phyloP scores from a whole-genome alignment of 2,888 invertebrate species.

The Lithophane leautieri region DNA sequence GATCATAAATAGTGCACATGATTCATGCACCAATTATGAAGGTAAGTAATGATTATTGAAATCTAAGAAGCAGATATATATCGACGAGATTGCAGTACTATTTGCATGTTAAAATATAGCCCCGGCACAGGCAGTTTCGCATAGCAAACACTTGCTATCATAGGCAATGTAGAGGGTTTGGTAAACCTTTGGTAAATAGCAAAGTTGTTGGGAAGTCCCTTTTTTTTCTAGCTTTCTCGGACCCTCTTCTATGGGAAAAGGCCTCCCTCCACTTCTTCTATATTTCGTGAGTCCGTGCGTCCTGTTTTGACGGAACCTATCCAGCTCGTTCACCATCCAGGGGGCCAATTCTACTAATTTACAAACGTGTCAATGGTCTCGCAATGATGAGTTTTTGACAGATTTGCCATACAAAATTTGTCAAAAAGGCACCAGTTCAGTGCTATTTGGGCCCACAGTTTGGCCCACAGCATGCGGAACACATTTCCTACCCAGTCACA shows the following conservation, averaged over 20 bases:
- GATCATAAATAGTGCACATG: constrained; percentile 34
- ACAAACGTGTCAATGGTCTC: too few species aligned
- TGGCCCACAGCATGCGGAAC: too few species aligned
- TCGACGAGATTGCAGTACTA: constrained; percentile 36
- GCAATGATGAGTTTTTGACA: too few species aligned
- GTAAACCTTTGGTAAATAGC: constrained; percentile 24
- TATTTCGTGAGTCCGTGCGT: not conserved
- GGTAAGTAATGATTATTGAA: constrained; percentile 49
- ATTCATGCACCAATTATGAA: constrained; percentile 49
- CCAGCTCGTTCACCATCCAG: too few species aligned
- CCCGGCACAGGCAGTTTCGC: constrained; percentile 34
- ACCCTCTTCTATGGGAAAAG: not conserved
- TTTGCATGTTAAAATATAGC: constrained; percentile 57
- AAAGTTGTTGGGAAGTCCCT: not conserved
- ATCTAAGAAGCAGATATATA: constrained; percentile 31
- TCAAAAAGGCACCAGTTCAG: too few species aligned
- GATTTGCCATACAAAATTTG: too few species aligned
- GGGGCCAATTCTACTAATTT: too few species aligned
- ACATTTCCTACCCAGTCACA: too few species aligned
- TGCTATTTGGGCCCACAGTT: too few species aligned
- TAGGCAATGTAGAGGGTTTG: constrained; percentile 21
- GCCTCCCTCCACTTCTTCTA: not conserved
- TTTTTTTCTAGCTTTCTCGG: not conserved
- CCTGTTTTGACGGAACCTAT: not conserved
- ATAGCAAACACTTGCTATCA: constrained; percentile 44